phyloP scores from a whole-genome alignment of 2,797 vertebrate genomes.

The Merluccius polli region DNA sequence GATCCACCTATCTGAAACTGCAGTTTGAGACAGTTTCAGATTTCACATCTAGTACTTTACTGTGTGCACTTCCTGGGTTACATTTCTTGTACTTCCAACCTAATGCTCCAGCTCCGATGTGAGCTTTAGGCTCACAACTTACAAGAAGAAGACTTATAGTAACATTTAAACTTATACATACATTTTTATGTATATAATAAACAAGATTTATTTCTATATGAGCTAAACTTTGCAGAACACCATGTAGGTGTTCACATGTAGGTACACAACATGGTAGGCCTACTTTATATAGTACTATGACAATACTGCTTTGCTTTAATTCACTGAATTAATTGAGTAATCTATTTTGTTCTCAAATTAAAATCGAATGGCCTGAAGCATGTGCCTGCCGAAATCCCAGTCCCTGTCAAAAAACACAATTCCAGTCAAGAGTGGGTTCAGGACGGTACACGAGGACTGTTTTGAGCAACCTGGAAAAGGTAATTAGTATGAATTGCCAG shows the following conservation, averaged over 20 bases:
- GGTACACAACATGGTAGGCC: background rate
- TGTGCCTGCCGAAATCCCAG: too few relatives aligned
- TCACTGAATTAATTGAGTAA: background rate
- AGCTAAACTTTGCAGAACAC: background rate
- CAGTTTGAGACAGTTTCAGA: background rate
- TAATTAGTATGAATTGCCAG: background rate
- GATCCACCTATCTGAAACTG: too few relatives aligned
- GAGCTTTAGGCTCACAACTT: too few relatives aligned
- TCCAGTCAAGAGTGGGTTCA: too few relatives aligned
- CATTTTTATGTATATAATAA: background rate
- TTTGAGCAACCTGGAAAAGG: background rate
- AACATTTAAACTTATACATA: too few relatives aligned
- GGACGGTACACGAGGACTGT: too few relatives aligned
- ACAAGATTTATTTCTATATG: background rate
- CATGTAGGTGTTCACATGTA: background rate
- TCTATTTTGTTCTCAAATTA: background rate
- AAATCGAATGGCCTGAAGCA: too few relatives aligned
- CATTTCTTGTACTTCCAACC: too few relatives aligned
- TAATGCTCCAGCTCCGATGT: too few relatives aligned
- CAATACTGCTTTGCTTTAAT: background rate
- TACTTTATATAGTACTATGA: background rate
- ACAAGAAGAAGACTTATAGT: too few relatives aligned
- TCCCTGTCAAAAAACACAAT: too few relatives aligned
- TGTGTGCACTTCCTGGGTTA: too few relatives aligned
- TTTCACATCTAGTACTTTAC: background rate